Percentiles rank a stretch among this genome's conserved stretches.
phyloP scores from a whole-genome alignment of 2,797 vertebrate genomes.

The Xyrichtys novacula region DNA sequence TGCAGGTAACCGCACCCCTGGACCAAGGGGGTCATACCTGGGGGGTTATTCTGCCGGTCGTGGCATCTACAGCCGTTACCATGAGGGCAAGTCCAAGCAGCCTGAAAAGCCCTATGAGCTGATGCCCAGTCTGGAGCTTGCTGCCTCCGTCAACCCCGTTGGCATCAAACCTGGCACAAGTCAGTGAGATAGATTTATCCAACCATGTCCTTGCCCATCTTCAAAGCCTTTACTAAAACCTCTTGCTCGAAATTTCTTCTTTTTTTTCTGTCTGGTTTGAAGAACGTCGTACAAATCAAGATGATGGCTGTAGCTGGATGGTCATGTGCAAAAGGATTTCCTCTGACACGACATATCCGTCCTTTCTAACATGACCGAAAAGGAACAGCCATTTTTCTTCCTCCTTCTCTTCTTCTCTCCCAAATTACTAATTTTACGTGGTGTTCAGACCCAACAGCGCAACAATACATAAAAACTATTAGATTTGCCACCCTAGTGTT shows the following conservation, averaged over 20 bases:
- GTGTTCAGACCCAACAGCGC: conserved; percentile 55
- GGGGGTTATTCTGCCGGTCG: conserved; percentile 99
- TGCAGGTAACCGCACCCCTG: conserved; percentile 94
- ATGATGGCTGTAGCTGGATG: conserved; percentile 62
- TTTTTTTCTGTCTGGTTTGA: conserved; percentile 49
- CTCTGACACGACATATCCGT: conserved; percentile 1
- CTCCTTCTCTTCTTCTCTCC: conserved; percentile 36
- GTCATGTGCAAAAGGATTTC: conserved; percentile 58
- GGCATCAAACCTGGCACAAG: conserved; percentile 98
- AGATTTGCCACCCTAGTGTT: not conserved
- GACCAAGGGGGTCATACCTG: conserved; percentile 97
- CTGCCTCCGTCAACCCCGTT: conserved; percentile 92
- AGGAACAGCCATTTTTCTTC: conserved; percentile 52
- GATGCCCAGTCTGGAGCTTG: conserved; percentile 94
- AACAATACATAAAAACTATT: conserved; percentile 3
- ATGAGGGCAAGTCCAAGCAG: conserved; percentile 98
- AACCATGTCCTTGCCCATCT: conserved; percentile 67
- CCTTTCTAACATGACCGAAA: conserved; percentile 70
- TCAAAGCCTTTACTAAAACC: conserved; percentile 64
- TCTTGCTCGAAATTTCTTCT: conserved; percentile 39
- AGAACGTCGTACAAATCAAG: conserved; percentile 41
- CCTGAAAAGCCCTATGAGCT: conserved; percentile 96
- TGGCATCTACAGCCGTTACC: conserved; percentile 99
- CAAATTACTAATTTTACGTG: conserved; percentile 25
- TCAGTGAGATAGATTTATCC: conserved; percentile 87